Evolutionary conservation across 1,140 invertebrate species (phyloP), one percentile per base, ranked within the genome.

Genomic region (Hetaerina americana): DNA sequence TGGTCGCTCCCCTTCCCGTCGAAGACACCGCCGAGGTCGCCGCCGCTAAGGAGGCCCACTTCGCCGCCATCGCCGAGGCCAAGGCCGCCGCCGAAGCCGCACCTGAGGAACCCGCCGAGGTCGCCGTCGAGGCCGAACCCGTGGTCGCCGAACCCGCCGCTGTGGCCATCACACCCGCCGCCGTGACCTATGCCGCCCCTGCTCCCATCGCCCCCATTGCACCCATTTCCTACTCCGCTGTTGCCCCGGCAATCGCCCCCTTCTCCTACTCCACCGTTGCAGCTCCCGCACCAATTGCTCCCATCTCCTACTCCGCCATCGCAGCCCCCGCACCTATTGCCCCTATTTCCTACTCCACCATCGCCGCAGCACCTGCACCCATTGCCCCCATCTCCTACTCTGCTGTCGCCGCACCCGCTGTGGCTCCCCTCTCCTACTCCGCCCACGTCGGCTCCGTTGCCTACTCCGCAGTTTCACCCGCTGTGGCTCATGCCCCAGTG

Each of bases 401-500:
- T 57, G 66, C 18, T 22, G 57, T 25, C 70, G 73, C 71, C 12
- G 40, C 69, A 24, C 57, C 72, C 24, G 66, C 66, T 57, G 40
- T n/a, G n/a, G n/a, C n/a, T n/a, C n/a, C n/a, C n/a, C n/a, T n/a
- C n/a, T n/a, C 40, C 40, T 57, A 57, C 22, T 57, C 40, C 6
- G 77, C 73, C 72, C 75, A 75, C 67, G 74, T 72, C 27, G 77
- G 76, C 25, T 75, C 75, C 68, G 78, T 79, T 5, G 70, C 73
- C 8, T 79, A 78, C 66, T 74, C 77, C 66, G 81, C 80, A 74
- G 80, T 79, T 40, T 72, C 66, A 66, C 71, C 68, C 66, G 40
- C 40, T 1, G 66, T 66, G 15, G 27, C n/a, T 68, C 77, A 80
- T 68, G 79, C 79, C 71, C 79, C 83, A 72, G 79, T 79, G 66